Conservation (phyloP, 2,113 vertebrate species). For the Benitochromis conjunctus region DNA sequence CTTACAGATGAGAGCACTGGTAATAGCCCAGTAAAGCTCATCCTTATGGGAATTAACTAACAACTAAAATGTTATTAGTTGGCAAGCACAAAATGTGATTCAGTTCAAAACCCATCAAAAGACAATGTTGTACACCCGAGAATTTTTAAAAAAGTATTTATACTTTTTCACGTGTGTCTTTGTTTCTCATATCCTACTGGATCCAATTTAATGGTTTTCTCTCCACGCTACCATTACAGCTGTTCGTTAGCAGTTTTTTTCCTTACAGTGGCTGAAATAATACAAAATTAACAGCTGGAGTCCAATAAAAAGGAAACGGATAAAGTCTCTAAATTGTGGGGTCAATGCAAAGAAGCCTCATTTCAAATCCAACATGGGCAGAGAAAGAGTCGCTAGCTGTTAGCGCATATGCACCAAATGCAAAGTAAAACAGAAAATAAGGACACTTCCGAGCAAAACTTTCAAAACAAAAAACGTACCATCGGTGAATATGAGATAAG, state of each 20-base stretch:
- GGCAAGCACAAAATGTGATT: neutral
- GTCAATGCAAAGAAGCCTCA: neutral
- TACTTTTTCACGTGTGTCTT: fast-evolving
- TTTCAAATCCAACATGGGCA: neutral
- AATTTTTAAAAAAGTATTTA: neutral
- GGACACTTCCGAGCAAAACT: fast-evolving
- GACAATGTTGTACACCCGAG: neutral
- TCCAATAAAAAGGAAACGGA: neutral
- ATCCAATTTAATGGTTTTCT: neutral
- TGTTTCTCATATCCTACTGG: neutral
- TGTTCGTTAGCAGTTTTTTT: neutral
- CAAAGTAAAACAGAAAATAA: neutral
- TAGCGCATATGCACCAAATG: slow-evolving; percentile 9
- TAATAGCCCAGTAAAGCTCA: neutral
- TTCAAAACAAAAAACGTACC: slow-evolving; percentile 4
- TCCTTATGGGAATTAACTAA: neutral
- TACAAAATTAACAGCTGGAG: fast-evolving
- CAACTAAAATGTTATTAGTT: neutral
- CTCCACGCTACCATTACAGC: neutral
- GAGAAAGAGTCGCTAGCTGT: neutral
- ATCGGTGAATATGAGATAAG: neutral
- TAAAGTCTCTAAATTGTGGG: neutral
- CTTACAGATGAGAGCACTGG: neutral
- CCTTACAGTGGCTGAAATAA: neutral
- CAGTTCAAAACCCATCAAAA: neutral